phyloP scores from a whole-genome alignment of 1,140 invertebrate species.

The Chelonus insularis region DNA sequence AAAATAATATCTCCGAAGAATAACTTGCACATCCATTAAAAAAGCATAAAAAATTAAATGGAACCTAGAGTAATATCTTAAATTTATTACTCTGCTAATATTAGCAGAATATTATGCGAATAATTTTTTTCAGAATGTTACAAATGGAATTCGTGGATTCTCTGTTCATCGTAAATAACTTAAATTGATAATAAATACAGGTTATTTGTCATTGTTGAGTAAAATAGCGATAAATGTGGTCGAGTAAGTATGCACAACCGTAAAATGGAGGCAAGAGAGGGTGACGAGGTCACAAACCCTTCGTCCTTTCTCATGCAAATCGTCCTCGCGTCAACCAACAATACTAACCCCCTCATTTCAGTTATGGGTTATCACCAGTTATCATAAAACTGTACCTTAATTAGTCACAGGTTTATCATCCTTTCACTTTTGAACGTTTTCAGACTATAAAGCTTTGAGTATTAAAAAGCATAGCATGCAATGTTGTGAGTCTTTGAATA shows the following conservation, averaged over 20 bases:
- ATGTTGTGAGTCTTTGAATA: not conserved
- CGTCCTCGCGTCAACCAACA: not conserved
- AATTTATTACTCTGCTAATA: no score
- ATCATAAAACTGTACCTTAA: constrained; percentile 29
- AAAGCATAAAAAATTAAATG: no score
- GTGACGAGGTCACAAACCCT: constrained; percentile 14
- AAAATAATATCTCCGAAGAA: no score
- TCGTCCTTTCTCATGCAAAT: constrained; percentile 25
- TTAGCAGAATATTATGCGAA: no score
- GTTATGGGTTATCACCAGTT: constrained; percentile 7
- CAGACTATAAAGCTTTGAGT: constrained; percentile 2
- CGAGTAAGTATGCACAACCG: constrained; percentile 1
- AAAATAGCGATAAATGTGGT: not conserved
- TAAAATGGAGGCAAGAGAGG: constrained; percentile 9
- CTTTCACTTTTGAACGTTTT: not conserved
- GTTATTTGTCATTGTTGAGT: not conserved
- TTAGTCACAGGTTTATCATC: constrained; percentile 21
- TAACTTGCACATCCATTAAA: no score
- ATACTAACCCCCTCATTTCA: not conserved
- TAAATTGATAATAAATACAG: no score
- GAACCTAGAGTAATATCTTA: no score
- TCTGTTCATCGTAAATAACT: no score
- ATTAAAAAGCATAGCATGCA: not conserved
- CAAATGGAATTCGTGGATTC: no score
- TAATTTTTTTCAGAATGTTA: no score